These are phyloP conservation scores for Neolamprologus hecqui DNA, from an alignment of 2,113 vertebrate species.

Conservation along the genomic window DNA sequence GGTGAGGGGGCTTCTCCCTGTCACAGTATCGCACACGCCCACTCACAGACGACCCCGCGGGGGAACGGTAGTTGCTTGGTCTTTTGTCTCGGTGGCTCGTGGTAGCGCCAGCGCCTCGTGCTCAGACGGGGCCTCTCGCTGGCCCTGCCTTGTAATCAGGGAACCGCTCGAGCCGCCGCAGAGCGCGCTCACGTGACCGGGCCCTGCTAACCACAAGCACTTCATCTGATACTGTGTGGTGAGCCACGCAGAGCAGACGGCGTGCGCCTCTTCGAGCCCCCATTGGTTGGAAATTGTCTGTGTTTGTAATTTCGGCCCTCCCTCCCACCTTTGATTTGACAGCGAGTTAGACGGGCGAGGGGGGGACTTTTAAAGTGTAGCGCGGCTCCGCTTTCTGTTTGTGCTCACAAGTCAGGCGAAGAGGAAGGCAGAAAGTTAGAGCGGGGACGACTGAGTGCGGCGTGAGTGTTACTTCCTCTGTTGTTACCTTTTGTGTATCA, in stretches of 20 bases:
- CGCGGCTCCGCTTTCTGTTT: background rate
- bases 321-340: conserved; percentile 60
- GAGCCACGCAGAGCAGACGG: conserved; percentile 55
- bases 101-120: conserved; percentile 61
- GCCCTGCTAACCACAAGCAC: conserved; percentile 72
- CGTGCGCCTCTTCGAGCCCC: conserved; percentile 27
- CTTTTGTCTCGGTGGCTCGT: conserved; percentile 48
- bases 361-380: conserved; percentile 51
- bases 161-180: conserved; percentile 40
- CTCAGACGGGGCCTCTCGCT: conserved; percentile 57
- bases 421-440: conserved; percentile 16
- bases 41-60: background rate
- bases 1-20: conserved; percentile 60
- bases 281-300: conserved; percentile 63
- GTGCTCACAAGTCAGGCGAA: conserved; percentile 13
- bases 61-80: conserved; percentile 37
- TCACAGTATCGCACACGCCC: conserved; percentile 32
- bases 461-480: conserved; percentile 30
- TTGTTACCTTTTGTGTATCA: background rate
- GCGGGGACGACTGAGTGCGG: background rate
- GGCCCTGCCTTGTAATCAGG: conserved; percentile 75
- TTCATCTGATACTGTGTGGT: conserved; percentile 72
- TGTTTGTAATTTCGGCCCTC: conserved; percentile 42
- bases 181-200: conserved; percentile 61
- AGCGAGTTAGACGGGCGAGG: conserved; percentile 31